Conservation (phyloP, 2,888 invertebrate genomes). For the Melipona bicolor region DNA sequence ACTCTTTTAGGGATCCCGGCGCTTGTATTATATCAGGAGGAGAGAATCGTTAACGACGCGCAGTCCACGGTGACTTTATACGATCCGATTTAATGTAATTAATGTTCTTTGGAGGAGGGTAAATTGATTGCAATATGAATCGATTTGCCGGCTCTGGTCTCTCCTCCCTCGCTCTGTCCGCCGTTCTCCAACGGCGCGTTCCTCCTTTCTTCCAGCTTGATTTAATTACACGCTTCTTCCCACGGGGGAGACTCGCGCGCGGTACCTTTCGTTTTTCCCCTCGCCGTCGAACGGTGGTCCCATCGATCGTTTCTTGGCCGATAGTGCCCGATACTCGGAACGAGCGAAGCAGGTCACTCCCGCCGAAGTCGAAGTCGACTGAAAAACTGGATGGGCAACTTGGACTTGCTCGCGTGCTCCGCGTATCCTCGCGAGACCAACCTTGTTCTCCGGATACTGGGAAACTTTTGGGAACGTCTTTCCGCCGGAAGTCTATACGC, state of each 20-base stretch:
- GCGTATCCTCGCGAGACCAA: constrained; percentile 37
- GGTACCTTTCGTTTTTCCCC: neutral
- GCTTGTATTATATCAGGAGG: constrained; percentile 9
- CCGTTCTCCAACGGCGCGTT: constrained; percentile 19
- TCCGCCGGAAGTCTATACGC: constrained; percentile 27
- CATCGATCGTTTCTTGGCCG: neutral
- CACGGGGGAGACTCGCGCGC: neutral
- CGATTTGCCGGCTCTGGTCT: constrained; percentile 28
- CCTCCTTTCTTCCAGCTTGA: constrained; percentile 42
- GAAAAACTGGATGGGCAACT: constrained; percentile 8
- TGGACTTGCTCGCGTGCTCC: constrained; percentile 6
- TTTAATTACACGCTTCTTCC: constrained; percentile 43
- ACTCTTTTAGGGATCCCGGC: constrained; percentile 10
- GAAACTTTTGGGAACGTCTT: constrained; percentile 38
- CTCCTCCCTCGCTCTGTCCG: neutral
- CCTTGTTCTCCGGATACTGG: neutral
- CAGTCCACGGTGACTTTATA: constrained; percentile 19
- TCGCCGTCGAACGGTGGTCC: neutral
- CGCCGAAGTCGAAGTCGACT: neutral
- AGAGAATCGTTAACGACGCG: constrained; percentile 40
- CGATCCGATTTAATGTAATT: constrained; percentile 48
- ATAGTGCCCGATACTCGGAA: neutral
- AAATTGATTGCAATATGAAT: constrained; percentile 56
- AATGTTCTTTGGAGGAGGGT: constrained; percentile 38
- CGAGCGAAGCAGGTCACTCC: constrained; percentile 18